Conservation (phyloP, 1,140 invertebrate genomes). For the Caerostris darwini region DNA sequence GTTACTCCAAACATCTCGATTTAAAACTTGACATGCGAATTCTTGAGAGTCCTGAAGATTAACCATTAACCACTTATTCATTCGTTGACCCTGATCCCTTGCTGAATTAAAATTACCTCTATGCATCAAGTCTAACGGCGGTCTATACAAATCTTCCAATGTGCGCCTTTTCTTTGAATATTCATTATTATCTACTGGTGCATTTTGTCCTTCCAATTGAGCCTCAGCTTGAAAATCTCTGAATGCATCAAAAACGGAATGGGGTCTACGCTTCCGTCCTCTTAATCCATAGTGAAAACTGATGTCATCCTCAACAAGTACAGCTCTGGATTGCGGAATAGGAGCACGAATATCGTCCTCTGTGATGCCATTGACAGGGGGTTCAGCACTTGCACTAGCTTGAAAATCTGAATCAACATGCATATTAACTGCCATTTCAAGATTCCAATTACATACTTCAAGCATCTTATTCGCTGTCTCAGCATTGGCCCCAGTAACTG, state of each 20-base stretch:
- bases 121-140: constrained; percentile 88
- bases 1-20: constrained; percentile 90
- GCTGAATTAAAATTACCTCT: constrained; percentile 86
- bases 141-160: constrained; percentile 89
- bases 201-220: constrained; percentile 81
- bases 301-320: constrained; percentile 83
- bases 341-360: constrained; percentile 84
- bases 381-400: constrained; percentile 28
- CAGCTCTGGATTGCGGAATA: constrained; percentile 86
- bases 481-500: constrained; percentile 55
- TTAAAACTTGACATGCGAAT: constrained; percentile 88
- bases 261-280: constrained; percentile 81
- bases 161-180: constrained; percentile 83
- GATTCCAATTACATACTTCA: constrained; percentile 84
- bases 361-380: neutral
- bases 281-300: constrained; percentile 61
- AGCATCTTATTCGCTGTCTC: constrained; percentile 80
- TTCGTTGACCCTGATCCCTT: constrained; percentile 84
- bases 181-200: neutral
- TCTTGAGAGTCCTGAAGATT: constrained; percentile 90
- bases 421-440: constrained; percentile 85
- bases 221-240: constrained; percentile 87
- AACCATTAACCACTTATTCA: constrained; percentile 89
- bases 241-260: constrained; percentile 87
- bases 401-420: constrained; percentile 82